Conservation (phyloP, 2,797 vertebrate genomes). For the Decapterus maruadsi region DNA sequence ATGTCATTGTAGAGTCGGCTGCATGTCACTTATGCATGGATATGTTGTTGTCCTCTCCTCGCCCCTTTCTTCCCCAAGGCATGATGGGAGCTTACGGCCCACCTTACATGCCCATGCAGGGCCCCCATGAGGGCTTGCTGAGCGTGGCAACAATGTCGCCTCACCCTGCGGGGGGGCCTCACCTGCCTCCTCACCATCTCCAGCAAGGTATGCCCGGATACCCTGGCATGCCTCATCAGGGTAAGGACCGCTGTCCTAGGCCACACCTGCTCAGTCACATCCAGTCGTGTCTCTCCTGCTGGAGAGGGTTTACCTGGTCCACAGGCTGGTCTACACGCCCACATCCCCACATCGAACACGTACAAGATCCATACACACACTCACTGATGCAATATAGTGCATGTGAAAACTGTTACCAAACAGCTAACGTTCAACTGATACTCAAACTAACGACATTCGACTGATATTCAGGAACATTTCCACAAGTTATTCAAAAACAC, state of each 20-base stretch:
- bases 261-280: slow-evolving; percentile 85
- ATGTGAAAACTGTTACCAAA: slow-evolving; percentile 59
- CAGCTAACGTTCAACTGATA: slow-evolving; percentile 65
- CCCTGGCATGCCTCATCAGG: slow-evolving; percentile 95
- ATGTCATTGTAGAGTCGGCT: slow-evolving; percentile 85
- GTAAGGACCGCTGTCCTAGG: slow-evolving; percentile 90
- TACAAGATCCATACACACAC: slow-evolving; percentile 28
- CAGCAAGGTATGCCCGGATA: slow-evolving; percentile 96
- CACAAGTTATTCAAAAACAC: slow-evolving; percentile 18
- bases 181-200: slow-evolving; percentile 90
- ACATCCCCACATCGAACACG: slow-evolving; percentile 37
- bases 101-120: slow-evolving; percentile 98
- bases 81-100: slow-evolving; percentile 99
- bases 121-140: slow-evolving; percentile 99
- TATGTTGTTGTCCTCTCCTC: slow-evolving; percentile 90
- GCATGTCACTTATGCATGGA: slow-evolving; percentile 99
- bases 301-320: slow-evolving; percentile 82
- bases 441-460: slow-evolving; percentile 49
- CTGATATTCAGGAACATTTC: slow-evolving; percentile 38
- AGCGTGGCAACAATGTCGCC: slow-evolving; percentile 98
- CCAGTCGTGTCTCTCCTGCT: slow-evolving; percentile 84
- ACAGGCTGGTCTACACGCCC: slow-evolving; percentile 55
- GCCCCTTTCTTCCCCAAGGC: slow-evolving; percentile 90
- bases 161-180: slow-evolving; percentile 93
- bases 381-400: slow-evolving; percentile 51